A percentile compares a stretch with the other conserved stretches of the same genome.
Evolutionary conservation across 1,140 invertebrate species (phyloP).

Genomic region (Trinorchestia longiramus): DNA sequence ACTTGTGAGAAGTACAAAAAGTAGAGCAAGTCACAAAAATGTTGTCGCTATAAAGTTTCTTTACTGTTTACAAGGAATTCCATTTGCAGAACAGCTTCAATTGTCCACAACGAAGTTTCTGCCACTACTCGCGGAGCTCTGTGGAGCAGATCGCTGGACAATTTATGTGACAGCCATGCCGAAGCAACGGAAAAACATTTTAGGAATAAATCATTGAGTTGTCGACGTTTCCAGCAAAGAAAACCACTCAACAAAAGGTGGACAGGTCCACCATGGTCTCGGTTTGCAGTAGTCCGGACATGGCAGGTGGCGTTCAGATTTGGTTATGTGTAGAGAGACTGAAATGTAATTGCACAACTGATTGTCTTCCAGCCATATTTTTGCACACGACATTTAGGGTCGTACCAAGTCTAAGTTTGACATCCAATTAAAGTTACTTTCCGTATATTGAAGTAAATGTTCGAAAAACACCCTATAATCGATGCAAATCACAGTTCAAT

Average conservation of each 20-base stretch:
- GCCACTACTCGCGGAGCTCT: neutral
- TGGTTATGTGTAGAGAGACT: neutral
- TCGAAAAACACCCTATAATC: neutral
- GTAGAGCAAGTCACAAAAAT: neutral
- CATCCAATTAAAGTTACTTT: neutral
- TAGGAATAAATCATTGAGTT: slow-evolving; percentile 23
- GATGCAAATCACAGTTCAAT: neutral
- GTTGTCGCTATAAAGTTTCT: neutral
- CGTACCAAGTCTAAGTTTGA: neutral
- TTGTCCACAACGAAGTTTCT: slow-evolving; percentile 8
- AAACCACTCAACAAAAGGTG: neutral
- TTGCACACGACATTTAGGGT: neutral
- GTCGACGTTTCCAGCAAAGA: neutral
- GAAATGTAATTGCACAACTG: neutral
- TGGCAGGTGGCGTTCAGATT: neutral
- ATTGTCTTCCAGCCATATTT: neutral
- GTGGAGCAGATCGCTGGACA: neutral
- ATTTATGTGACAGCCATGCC: slow-evolving; percentile 42
- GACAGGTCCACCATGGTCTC: neutral
- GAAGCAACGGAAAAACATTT: slow-evolving; percentile 18
- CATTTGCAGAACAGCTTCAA: neutral
- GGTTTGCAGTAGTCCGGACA: neutral
- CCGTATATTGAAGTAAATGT: neutral
- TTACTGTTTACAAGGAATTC: slow-evolving; percentile 30
- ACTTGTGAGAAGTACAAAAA: neutral